These are phyloP conservation scores for Spilogale gracilis DNA, from an alignment of 2,113 vertebrate genomes.

Conservation along the genomic window DNA sequence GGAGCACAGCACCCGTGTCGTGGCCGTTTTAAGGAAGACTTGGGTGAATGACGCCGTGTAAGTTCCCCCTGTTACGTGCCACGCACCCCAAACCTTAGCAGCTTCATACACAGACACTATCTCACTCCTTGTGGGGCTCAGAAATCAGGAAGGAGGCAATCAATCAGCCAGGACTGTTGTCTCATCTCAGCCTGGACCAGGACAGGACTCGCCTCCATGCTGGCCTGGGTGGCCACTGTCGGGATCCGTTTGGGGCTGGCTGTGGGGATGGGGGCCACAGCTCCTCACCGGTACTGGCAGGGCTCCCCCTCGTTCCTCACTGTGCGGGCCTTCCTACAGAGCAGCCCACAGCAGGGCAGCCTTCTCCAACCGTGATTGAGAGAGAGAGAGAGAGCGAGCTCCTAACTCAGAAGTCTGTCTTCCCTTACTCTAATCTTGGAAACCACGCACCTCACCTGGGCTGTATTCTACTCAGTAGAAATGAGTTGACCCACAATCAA, in stretches of 20 bases:
- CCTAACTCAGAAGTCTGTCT: not conserved
- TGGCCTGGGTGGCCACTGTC: rapidly evolving
- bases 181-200: not conserved
- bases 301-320: not conserved
- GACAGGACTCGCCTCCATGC: not conserved
- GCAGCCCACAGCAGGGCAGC: not conserved
- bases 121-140: not conserved
- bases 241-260: not conserved
- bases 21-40: not conserved
- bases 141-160: not conserved
- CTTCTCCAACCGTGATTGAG: not conserved
- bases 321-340: not conserved
- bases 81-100: not conserved
- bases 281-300: not conserved
- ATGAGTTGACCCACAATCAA: not conserved
- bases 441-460: not conserved
- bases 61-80: not conserved
- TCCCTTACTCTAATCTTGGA: not conserved
- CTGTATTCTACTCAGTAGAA: not conserved
- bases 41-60: not conserved
- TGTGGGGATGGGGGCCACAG: not conserved
- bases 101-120: not conserved
- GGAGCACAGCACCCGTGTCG: rapidly evolving
- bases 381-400: not conserved
- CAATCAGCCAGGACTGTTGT: not conserved